These are phyloP conservation scores for Campylomormyrus tamandua DNA, from an alignment of 2,113 vertebrate species.

Conservation along the genomic window DNA sequence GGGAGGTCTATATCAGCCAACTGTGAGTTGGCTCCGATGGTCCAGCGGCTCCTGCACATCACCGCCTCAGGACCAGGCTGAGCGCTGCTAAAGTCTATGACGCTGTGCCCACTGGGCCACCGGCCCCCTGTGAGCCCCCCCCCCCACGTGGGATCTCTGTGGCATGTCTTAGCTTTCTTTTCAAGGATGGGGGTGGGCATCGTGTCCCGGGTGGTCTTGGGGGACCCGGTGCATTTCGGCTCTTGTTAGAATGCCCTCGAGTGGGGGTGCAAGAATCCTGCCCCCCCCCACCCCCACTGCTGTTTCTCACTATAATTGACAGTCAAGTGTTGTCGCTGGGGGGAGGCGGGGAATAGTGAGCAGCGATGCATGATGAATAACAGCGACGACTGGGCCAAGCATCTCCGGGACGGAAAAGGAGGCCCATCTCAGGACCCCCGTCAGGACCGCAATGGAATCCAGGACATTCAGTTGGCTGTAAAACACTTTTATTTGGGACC, in stretches of 20 bases:
- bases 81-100: neutral
- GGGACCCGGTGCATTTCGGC: neutral
- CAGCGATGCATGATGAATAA: slow-evolving; percentile 49
- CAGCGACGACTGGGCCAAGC: slow-evolving; percentile 47
- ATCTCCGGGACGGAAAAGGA: slow-evolving; percentile 44
- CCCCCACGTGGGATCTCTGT: neutral
- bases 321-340: neutral
- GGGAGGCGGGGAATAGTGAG: slow-evolving; percentile 42
- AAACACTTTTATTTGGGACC: slow-evolving; percentile 58
- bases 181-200: neutral
- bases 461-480: slow-evolving; percentile 53
- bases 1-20: neutral
- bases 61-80: neutral
- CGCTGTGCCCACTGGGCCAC: neutral
- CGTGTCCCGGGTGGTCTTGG: neutral
- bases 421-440: slow-evolving; percentile 37
- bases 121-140: neutral
- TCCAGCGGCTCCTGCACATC: neutral
- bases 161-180: neutral
- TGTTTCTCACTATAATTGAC: neutral
- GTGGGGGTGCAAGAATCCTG: neutral
- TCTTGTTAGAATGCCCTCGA: neutral
- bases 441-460: slow-evolving; percentile 51
- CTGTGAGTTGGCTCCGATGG: neutral
- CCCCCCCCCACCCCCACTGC: neutral